phyloP scores from a whole-genome alignment of 2,888 invertebrate species.

The Alloscopus bannaensis region DNA sequence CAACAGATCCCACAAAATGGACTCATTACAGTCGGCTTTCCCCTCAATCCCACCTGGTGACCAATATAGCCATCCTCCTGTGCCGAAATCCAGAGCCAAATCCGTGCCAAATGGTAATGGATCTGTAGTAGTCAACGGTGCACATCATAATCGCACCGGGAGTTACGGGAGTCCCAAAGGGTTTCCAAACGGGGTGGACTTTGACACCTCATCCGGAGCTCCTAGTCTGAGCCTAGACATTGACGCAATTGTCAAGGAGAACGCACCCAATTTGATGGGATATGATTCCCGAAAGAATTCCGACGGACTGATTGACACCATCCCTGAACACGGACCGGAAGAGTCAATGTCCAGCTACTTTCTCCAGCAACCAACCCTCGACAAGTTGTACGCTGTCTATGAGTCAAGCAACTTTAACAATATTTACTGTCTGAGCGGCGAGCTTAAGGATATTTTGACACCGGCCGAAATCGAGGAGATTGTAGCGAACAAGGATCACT shows the following conservation, averaged over 20 bases:
- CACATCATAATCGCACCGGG: slow-evolving; percentile 8
- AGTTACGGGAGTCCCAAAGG: slow-evolving; percentile 40
- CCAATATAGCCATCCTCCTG: slow-evolving; percentile 26
- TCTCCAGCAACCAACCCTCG: slow-evolving; percentile 68
- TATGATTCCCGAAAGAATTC: slow-evolving; percentile 51
- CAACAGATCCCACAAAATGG: slow-evolving; percentile 29
- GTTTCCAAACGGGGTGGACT: slow-evolving; percentile 34
- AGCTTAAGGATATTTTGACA: slow-evolving; percentile 74
- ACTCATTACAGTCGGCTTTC: slow-evolving; percentile 12
- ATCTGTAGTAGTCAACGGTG: slow-evolving; percentile 1
- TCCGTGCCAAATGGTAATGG: slow-evolving; percentile 32
- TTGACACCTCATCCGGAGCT: slow-evolving; percentile 39
- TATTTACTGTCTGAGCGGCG: slow-evolving; percentile 74
- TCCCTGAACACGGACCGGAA: slow-evolving; percentile 56
- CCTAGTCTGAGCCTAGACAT: slow-evolving; percentile 68
- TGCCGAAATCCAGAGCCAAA: slow-evolving; percentile 45
- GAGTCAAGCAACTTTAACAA: slow-evolving; percentile 74
- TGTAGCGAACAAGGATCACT: slow-evolving; percentile 74
- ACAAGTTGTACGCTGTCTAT: slow-evolving; percentile 70
- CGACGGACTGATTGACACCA: slow-evolving; percentile 45
- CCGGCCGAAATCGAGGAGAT: slow-evolving; percentile 74
- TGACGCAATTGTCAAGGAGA: slow-evolving; percentile 70
- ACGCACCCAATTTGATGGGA: slow-evolving; percentile 70
- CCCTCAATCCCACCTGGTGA: slow-evolving; percentile 33
- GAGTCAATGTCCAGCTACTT: slow-evolving; percentile 70